Percentiles rank a stretch among this genome's conserved stretches.
phyloP scores from a whole-genome alignment of 2,113 vertebrate species.

The Apteryx owenii region DNA sequence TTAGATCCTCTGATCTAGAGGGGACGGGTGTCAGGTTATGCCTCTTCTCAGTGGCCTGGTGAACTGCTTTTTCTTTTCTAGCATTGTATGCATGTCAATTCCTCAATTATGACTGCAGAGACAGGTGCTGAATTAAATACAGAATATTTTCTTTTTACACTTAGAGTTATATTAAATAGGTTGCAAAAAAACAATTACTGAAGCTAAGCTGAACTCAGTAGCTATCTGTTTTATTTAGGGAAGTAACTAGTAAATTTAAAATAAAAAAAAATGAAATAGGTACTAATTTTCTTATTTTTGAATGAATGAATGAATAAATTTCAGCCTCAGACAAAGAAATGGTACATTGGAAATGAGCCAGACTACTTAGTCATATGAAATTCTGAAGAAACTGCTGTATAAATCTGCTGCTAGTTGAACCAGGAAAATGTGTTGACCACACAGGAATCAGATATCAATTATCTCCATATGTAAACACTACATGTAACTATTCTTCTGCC shows the following conservation, averaged over 20 bases:
- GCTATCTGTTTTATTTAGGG: slow-evolving; percentile 23
- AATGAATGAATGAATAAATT: slow-evolving; percentile 1
- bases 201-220: background rate
- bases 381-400: slow-evolving; percentile 34
- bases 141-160: background rate
- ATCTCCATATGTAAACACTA: slow-evolving; percentile 2
- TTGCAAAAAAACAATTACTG: background rate
- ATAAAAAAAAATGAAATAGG: background rate
- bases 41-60: background rate
- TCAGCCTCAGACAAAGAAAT: slow-evolving; percentile 20
- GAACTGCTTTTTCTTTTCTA: background rate
- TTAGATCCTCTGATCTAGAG: background rate
- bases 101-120: background rate
- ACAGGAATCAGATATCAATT: slow-evolving; percentile 10
- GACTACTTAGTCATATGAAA: slow-evolving; percentile 50
- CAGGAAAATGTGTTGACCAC: slow-evolving; percentile 24
- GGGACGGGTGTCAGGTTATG: background rate
- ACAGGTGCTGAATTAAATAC: background rate
- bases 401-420: slow-evolving; percentile 37
- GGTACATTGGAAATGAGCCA: slow-evolving; percentile 28
- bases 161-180: background rate
- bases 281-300: slow-evolving; percentile 32
- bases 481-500: background rate
- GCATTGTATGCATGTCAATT: background rate
- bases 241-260: slow-evolving; percentile 12